Evolutionary conservation across 2,888 invertebrate genomes (phyloP).

Genomic region (Phanerotoma sp.): DNA sequence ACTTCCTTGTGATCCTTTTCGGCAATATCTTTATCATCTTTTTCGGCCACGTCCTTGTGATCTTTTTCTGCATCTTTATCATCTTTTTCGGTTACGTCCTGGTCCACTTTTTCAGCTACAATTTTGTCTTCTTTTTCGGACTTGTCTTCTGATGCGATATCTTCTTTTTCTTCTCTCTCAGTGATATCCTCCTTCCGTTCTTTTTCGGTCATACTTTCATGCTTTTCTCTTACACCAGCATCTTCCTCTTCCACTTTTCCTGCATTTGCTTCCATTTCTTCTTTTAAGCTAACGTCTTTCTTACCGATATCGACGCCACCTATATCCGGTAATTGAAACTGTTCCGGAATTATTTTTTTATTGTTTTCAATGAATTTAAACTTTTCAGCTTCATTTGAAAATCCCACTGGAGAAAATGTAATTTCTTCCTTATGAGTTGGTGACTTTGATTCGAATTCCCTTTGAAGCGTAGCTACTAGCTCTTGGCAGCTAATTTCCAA

Average conservation of each 20-base stretch:
- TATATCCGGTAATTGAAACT: too few relatives aligned
- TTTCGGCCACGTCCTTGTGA: too few relatives aligned
- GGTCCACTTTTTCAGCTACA: too few relatives aligned
- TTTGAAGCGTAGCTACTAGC: conserved; percentile 49
- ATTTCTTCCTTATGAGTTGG: conserved; percentile 45
- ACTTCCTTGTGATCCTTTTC: too few relatives aligned
- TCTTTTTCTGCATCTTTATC: conserved; percentile 27
- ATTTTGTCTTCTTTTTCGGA: conserved; percentile 23
- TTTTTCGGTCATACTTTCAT: too few relatives aligned
- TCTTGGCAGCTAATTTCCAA: conserved; percentile 53
- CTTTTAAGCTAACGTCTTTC: too few relatives aligned
- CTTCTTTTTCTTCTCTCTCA: conserved; percentile 15
- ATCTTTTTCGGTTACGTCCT: too few relatives aligned
- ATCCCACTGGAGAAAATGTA: conserved; percentile 11
- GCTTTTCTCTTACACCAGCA: too few relatives aligned
- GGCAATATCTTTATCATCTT: conserved; percentile 26
- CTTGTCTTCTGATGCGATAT: conserved; percentile 12
- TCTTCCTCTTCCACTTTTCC: conserved; percentile 5
- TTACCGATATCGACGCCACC: too few relatives aligned
- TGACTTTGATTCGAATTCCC: conserved; percentile 51
- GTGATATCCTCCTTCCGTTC: too few relatives aligned
- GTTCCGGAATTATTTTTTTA: too few relatives aligned
- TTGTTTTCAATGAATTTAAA: conserved; percentile 5
- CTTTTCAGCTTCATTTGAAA: conserved; percentile 13
- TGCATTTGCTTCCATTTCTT: neutral